Evolutionary conservation across 2,113 vertebrate genomes (phyloP), one percentile per base, ranked within the genome.

Genomic region (Galbula dea): DNA sequence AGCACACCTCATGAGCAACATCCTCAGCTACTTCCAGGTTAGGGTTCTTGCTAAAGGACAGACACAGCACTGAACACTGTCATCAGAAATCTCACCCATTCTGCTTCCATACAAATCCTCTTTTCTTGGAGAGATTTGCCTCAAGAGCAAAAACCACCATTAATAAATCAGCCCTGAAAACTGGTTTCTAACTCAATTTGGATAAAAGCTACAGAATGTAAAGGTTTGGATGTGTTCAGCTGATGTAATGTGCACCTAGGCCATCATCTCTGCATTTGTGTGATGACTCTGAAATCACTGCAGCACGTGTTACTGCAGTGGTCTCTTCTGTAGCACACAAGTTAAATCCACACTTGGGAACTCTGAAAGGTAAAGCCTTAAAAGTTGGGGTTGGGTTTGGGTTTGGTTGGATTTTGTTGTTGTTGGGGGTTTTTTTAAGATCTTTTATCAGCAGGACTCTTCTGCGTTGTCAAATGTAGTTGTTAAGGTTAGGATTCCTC

Each of bases 401-500:
- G n/a, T n/a, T n/a, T n/a, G n/a, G n/a, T n/a, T n/a, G n/a, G n/a
- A n/a, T n/a, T n/a, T n/a, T n/a, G n/a, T n/a, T n/a, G n/a, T n/a
- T n/a, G n/a, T n/a, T n/a, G n/a, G n/a, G n/a, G n/a, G 41, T 43
- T 43, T 11, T 43, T 43, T 43, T 43, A 43, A 43, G 41, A 43
- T 11, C 41, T 43, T 43, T 43, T 43, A 52, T 54, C 29, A 30
- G 30, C 29, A 54, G 52, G 16, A 54, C 11, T 43, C 15, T 43
- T 43, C 41, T 43, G 41, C 15, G 41, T 10, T 27, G 7, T 24
- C 63, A 57, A 46, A 91, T 2, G 43, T 26, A 92, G 86, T 82
- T 69, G 83, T 81, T 73, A 78, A 74, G 88, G 93, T 59, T 62
- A 86, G 59, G 69, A 82, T 76, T 52, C 17, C 76, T 77, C 66